Evolutionary conservation across 2,888 invertebrate species (phyloP).

Genomic region (Drosophila anceps): DNA sequence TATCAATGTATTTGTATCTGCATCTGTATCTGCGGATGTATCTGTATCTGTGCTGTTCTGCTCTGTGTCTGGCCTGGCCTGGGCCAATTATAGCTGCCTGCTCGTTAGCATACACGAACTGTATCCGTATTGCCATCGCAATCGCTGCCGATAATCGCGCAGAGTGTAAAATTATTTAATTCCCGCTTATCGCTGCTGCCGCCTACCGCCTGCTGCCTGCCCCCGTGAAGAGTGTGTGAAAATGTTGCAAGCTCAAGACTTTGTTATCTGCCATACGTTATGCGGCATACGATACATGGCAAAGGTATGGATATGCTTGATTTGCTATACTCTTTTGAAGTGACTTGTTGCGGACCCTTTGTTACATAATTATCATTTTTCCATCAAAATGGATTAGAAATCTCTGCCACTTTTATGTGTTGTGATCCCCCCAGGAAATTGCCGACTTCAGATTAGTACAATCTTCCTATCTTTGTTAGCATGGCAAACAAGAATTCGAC

Average conservation of each 20-base stretch:
- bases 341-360: background rate
- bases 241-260: constrained; percentile 69
- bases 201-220: constrained; percentile 22
- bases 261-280: constrained; percentile 64
- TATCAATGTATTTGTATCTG: constrained; percentile 9
- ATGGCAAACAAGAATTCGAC: too few species aligned
- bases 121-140: constrained; percentile 81
- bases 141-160: constrained; percentile 82
- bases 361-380: background rate
- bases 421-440: too few species aligned
- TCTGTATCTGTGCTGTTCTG: constrained; percentile 3
- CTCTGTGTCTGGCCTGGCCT: constrained; percentile 15
- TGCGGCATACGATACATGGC: background rate
- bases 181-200: constrained; percentile 76
- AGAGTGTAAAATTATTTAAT: constrained; percentile 81
- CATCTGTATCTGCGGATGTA: background rate
- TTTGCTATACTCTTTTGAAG: constrained; percentile 11
- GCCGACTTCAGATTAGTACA: too few species aligned
- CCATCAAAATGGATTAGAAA: too few species aligned
- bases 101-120: constrained; percentile 79
- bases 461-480: too few species aligned
- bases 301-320: constrained; percentile 6
- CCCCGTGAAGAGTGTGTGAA: constrained; percentile 68
- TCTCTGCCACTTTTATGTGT: too few species aligned
- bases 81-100: constrained; percentile 76